phyloP scores from a whole-genome alignment of 2,113 vertebrate genomes.

The Aphelocoma coerulescens region DNA sequence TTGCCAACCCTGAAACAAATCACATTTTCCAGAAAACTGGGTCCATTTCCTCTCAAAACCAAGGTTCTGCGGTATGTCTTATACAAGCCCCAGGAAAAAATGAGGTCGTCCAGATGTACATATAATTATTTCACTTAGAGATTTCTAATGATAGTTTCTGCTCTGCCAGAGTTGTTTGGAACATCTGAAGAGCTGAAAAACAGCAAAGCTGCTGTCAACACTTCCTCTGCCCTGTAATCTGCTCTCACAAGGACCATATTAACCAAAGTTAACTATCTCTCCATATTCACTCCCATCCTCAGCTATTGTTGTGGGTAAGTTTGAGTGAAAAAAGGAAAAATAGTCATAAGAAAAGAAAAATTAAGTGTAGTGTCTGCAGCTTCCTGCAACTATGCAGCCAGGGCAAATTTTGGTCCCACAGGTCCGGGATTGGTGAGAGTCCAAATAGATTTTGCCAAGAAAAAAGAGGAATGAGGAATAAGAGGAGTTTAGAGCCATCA shows the following conservation, averaged over 20 bases:
- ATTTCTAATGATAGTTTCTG: not conserved
- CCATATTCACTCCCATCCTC: not conserved
- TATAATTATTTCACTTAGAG: not conserved
- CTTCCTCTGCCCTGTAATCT: not conserved
- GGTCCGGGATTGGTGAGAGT: not conserved
- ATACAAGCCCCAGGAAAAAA: not conserved
- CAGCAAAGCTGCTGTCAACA: not conserved
- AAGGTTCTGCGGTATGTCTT: not conserved
- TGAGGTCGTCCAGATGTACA: not conserved
- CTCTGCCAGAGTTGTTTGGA: not conserved
- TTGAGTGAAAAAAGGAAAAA: not conserved
- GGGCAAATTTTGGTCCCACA: not conserved
- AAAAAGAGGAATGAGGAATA: not conserved
- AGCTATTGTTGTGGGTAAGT: not conserved
- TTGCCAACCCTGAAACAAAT: not conserved
- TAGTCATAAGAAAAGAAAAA: not conserved
- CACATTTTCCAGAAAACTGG: not conserved
- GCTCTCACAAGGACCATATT: not conserved
- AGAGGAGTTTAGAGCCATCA: not conserved
- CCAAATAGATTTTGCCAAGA: not conserved
- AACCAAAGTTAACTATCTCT: not conserved
- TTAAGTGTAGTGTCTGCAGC: not conserved
- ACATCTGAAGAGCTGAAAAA: not conserved
- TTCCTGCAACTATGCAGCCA: not conserved
- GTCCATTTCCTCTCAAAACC: not conserved